Percentiles rank a stretch among this genome's conserved stretches.
Evolutionary conservation across 2,797 vertebrate species (phyloP).

Genomic region (Tangara arthus): DNA sequence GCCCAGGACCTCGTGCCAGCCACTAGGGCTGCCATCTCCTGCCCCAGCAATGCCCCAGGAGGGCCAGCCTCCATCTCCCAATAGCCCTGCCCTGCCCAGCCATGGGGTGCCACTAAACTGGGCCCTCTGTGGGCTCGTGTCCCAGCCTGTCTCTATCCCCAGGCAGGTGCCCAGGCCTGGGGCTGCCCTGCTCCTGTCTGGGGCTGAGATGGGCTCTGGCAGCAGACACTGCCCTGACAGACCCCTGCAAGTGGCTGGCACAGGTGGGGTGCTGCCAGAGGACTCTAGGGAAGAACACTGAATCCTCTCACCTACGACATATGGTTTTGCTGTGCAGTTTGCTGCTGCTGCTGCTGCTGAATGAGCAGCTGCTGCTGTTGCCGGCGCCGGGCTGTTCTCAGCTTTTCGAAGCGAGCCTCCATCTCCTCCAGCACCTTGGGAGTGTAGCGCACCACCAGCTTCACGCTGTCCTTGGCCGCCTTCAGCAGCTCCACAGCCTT

Average conservation of each 20-base stretch:
- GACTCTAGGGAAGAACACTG: slow-evolving; percentile 67
- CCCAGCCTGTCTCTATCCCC: not conserved
- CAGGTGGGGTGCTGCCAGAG: not conserved
- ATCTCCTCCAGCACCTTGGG: slow-evolving; percentile 99
- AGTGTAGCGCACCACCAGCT: slow-evolving; percentile 97
- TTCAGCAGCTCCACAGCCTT: slow-evolving; percentile 96
- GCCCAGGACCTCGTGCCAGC: not conserved
- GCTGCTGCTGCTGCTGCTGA: slow-evolving; percentile 91
- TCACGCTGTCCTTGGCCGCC: slow-evolving; percentile 95
- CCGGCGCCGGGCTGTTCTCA: slow-evolving; percentile 91
- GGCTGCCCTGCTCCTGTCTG: not conserved
- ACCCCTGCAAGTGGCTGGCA: not conserved
- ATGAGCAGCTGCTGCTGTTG: slow-evolving; percentile 96
- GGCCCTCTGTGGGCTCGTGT: not conserved
- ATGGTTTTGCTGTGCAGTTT: slow-evolving; percentile 91
- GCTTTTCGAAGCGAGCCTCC: slow-evolving; percentile 98
- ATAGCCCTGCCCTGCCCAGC: not conserved
- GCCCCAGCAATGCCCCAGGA: not conserved
- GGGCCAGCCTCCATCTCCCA: not conserved
- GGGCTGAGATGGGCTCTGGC: not conserved
- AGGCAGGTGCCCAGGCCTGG: no score
- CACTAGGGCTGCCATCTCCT: not conserved
- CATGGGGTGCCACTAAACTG: no score
- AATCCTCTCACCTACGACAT: slow-evolving; percentile 97
- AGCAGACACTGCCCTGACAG: not conserved